Percentiles rank a stretch among this genome's conserved stretches.
phyloP scores from a whole-genome alignment of 2,797 vertebrate genomes.

The Microcaecilia unicolor region DNA sequence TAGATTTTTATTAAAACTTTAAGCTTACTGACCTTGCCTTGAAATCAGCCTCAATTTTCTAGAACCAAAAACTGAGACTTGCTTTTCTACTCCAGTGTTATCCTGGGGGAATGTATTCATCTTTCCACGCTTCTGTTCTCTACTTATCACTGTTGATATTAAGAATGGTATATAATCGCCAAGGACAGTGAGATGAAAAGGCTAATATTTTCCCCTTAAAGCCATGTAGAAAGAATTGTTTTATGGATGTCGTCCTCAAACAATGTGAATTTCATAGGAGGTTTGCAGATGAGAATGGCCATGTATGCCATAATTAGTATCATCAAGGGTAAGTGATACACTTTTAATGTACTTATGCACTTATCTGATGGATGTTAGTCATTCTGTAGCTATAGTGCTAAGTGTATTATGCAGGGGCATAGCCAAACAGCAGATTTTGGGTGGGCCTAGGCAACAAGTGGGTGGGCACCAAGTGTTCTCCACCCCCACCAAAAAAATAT shows the following conservation, averaged over 20 bases:
- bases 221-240: slow-evolving; percentile 1
- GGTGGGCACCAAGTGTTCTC: too few species aligned
- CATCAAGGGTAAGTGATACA: too few species aligned
- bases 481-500: too few species aligned
- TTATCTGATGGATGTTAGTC: too few species aligned
- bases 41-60: slow-evolving; percentile 19
- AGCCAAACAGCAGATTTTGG: too few species aligned
- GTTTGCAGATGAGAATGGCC: background rate
- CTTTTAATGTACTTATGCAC: too few species aligned
- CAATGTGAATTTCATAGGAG: background rate
- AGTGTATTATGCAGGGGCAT: too few species aligned
- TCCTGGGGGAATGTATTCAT: slow-evolving; percentile 25
- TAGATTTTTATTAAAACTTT: slow-evolving; percentile 21
- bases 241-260: slow-evolving; percentile 1
- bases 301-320: background rate
- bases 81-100: slow-evolving; percentile 13
- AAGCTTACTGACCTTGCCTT: slow-evolving; percentile 5
- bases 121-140: slow-evolving; percentile 12
- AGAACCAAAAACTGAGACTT: slow-evolving; percentile 18
- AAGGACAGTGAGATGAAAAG: slow-evolving; percentile 20
- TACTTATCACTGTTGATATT: slow-evolving; percentile 14
- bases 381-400: too few species aligned
- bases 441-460: too few species aligned
- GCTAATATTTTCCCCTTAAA: slow-evolving; percentile 3
- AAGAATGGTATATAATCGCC: slow-evolving; percentile 15